These are phyloP conservation scores for Neoniphon sammara DNA, from an alignment of 2,797 vertebrate genomes.

Conservation along the genomic window DNA sequence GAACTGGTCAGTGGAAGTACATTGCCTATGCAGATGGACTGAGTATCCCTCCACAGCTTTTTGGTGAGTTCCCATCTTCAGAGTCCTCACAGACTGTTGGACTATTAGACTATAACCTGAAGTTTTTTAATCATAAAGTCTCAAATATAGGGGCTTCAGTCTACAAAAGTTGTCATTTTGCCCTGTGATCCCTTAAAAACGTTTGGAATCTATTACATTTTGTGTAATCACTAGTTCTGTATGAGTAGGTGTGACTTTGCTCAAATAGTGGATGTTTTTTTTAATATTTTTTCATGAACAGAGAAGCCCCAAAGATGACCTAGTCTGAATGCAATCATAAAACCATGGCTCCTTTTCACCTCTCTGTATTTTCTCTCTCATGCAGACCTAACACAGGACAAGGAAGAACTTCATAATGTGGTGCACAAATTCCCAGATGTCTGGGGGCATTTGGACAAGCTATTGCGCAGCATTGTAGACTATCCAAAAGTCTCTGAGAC, in stretches of 20 bases:
- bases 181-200: too few species aligned
- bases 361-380: constrained; percentile 23
- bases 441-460: constrained; percentile 83
- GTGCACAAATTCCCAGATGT: constrained; percentile 82
- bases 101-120: too few species aligned
- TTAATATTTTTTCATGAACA: neutral
- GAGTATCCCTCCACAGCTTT: constrained; percentile 90
- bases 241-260: too few species aligned
- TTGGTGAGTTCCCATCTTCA: constrained; percentile 82
- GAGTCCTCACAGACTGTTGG: neutral
- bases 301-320: neutral
- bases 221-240: too few species aligned
- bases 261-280: neutral
- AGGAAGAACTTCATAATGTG: constrained; percentile 90
- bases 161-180: too few species aligned
- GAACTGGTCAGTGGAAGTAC: constrained; percentile 90
- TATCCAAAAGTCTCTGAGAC: constrained; percentile 88
- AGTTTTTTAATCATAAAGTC: too few species aligned
- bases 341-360: neutral
- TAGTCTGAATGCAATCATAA: neutral
- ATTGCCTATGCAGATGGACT: constrained; percentile 89
- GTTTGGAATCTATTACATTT: too few species aligned
- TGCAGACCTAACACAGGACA: constrained; percentile 89
- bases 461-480: constrained; percentile 86
- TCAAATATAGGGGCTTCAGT: too few species aligned